Evolutionary conservation across 2,888 invertebrate species (phyloP).

Genomic region (Brachypalpus laphriformis): DNA sequence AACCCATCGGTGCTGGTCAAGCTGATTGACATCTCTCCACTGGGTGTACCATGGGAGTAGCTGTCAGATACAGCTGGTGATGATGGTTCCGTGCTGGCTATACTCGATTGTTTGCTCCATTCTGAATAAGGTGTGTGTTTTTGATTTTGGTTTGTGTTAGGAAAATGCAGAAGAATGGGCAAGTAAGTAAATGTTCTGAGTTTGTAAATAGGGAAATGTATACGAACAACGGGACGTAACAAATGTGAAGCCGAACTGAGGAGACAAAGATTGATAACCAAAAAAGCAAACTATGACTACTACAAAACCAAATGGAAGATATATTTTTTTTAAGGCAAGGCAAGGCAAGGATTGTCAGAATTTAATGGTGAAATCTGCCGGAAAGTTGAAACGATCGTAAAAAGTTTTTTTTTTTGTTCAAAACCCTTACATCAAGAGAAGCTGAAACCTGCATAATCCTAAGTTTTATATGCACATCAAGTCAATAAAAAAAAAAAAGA

Average conservation of each 20-base stretch:
- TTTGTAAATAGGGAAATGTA: neutral
- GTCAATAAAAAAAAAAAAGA: no score
- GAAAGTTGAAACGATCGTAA: no score
- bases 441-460: no score
- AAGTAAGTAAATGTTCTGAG: constrained; percentile 16
- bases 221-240: constrained; percentile 39
- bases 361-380: no score
- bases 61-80: constrained; percentile 89
- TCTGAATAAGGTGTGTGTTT: constrained; percentile 81
- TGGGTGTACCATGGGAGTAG: constrained; percentile 84
- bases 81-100: constrained; percentile 88
- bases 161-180: constrained; percentile 25
- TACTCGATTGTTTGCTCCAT: constrained; percentile 94
- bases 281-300: constrained; percentile 32
- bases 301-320: neutral
- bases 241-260: constrained; percentile 52
- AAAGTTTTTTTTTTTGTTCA: no score
- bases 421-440: no score
- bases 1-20: constrained; percentile 87
- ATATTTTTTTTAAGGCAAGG: neutral
- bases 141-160: constrained; percentile 8
- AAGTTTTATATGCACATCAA: no score
- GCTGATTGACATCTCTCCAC: constrained; percentile 86
- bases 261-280: constrained; percentile 27
- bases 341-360: neutral